Conservation (phyloP, 2,888 invertebrate species). For the Apotomis turbidana region DNA sequence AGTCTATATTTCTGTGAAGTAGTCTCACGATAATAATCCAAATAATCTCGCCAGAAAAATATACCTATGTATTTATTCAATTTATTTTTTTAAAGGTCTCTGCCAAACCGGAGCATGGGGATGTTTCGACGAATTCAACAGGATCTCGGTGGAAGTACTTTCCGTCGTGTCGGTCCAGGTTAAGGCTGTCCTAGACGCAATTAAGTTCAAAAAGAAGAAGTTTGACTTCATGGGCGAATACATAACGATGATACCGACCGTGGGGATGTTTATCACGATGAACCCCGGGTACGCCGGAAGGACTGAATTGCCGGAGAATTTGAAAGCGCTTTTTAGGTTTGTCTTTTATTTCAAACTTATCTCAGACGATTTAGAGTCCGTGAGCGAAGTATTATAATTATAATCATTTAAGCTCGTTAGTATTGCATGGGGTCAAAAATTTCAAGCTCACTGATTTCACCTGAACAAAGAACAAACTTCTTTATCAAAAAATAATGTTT, state of each 20-base stretch:
- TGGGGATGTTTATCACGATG: slow-evolving; percentile 98
- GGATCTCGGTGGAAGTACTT: slow-evolving; percentile 96
- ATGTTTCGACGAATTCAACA: slow-evolving; percentile 98
- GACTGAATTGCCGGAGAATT: slow-evolving; percentile 94
- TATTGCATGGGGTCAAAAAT: no score
- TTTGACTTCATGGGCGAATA: slow-evolving; percentile 94
- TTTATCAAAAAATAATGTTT: no score
- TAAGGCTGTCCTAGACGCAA: slow-evolving; percentile 92
- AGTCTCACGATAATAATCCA: no score
- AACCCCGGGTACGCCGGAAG: slow-evolving; percentile 98
- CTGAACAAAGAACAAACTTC: no score
- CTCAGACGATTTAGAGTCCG: no score
- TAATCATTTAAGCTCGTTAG: no score
- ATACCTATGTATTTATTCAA: no score
- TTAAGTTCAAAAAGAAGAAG: slow-evolving; percentile 90
- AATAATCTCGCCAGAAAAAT: no score
- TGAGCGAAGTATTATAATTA: no score
- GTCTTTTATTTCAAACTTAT: background rate
- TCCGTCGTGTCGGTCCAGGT: slow-evolving; percentile 98
- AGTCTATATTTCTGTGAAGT: no score
- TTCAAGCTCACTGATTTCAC: no score
- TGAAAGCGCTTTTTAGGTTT: slow-evolving; percentile 86
- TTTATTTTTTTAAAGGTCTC: slow-evolving; percentile 78
- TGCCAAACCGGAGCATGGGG: slow-evolving; percentile 98
- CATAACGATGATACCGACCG: slow-evolving; percentile 88